Evolutionary conservation across 2,797 vertebrate genomes (phyloP), one percentile per base, ranked within the genome.

Genomic region (Tachyglossus aculeatus): DNA sequence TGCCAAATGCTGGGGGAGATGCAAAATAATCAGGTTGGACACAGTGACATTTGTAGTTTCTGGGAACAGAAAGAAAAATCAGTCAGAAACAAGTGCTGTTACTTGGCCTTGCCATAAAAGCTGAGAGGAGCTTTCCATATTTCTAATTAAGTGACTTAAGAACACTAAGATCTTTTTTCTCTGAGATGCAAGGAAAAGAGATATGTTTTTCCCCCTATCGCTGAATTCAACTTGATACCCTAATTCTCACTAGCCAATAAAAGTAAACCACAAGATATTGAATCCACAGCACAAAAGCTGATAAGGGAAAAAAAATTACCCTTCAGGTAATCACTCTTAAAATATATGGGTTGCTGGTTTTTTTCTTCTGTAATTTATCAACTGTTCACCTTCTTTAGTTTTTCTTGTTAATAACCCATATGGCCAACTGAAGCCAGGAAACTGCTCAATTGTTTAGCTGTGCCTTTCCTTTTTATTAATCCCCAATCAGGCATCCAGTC

Each of bases 391-490:
- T 8, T 19, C 71, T 45, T 62, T 14, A 8, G 2, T 68, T 62
- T 60, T 71, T n/a, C 39, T 41, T 48, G 31, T 58, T 67, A 68
- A 44, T 33, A 57, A 66, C 45, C 53, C 68, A 29, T 37, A 10
- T 24, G 36, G 40, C 5, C 4, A 51, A 37, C 5, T 25, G 6
- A 15, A 45, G 14, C 22, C 7, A 74, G 74, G 67, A 67, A 47
- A 51, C 0, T 0, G 19, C 29, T 41, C 40, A 29, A 11, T 22
- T 5, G 57, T 62, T 79, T 71, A 55, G 39, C 38, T 50, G 53
- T 32, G 18, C 15, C 72, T 76, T 52, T 48, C 19, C 19, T 24
- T 52, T 73, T 78, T 72, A 74, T 67, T 72, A 71, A 78, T 57
- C 66, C 51, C 60, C 48, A 22, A 51, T 53, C 18, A 29, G 3